Evolutionary conservation across 2,113 vertebrate genomes (phyloP), one percentile per base, ranked within the genome.

Genomic region (Psophia crepitans): DNA sequence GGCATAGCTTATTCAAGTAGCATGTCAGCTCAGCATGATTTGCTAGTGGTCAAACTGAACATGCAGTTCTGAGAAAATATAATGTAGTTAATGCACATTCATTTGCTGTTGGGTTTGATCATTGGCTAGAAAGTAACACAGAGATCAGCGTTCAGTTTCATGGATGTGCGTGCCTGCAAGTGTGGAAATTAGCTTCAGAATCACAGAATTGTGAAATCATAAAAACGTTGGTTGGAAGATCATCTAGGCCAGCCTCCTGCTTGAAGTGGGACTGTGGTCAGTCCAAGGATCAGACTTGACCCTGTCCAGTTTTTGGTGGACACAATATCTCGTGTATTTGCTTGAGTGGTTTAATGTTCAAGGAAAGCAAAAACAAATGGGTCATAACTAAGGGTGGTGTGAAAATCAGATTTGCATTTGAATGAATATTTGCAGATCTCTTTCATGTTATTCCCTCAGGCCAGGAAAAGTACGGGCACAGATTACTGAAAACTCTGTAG

Each of bases 361-460:
- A 89, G 85, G 68, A 89, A 95, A 86, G 60, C 6, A 75, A 93
- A 95, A 93, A 68, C 92, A 96, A 96, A 96, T 93, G 96, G 88
- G 93, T 93, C 92, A 94, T 0, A 1, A 75, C 21, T 92, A 95
- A 94, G 93, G 88, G 64, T 78, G 88, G 80, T 75, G 53, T 90
- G 88, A 64, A 97, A 96, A 71, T 95, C 90, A 78, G 82, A 95
- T 96, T 96, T 96, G 73, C 92, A 94, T 94, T 92, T 93, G 93
- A 95, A 97, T 96, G 79, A 95, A 96, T 95, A 92, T 94, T 90
- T 15, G 6, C 19, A 63, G 46, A 56, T 88, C 75, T 92, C 84
- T 94, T 94, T 96, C 56, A 77, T 88, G 93, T 86, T 68, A 81
- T 84, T 95, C 94, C 89, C 96, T 87, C 8, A 9, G 77, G 96